Conservation (phyloP, 2,888 invertebrate species). For the Cerceris rybyensis region DNA sequence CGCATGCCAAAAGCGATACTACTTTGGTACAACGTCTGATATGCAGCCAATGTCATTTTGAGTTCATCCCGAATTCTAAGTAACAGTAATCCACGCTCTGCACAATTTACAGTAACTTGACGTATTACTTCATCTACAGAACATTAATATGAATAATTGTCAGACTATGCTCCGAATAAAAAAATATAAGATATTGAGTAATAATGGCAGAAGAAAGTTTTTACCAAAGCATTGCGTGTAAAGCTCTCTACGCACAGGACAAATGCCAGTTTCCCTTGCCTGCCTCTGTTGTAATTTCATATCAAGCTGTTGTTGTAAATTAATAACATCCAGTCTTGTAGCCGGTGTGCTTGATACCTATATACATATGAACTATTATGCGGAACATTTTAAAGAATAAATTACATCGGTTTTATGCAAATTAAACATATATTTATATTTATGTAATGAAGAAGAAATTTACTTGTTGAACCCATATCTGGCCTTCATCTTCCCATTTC, state of each 20-base stretch:
- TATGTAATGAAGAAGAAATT: not conserved
- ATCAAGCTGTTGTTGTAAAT: conserved; percentile 97
- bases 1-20: conserved; percentile 99
- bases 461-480: conserved; percentile 94
- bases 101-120: conserved; percentile 98
- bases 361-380: not conserved
- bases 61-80: conserved; percentile 97
- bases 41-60: conserved; percentile 97
- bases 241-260: conserved; percentile 95
- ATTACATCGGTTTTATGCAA: no score
- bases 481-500: conserved; percentile 97
- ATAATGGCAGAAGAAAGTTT: not conserved
- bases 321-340: conserved; percentile 96
- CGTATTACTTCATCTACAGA: conserved; percentile 90
- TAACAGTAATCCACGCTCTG: conserved; percentile 96
- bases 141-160: not conserved
- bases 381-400: no score
- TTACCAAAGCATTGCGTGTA: conserved; percentile 97
- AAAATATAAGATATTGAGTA: not conserved
- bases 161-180: not conserved
- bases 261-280: conserved; percentile 98
- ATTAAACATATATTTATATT: not conserved
- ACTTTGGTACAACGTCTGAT: conserved; percentile 97
- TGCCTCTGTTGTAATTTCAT: conserved; percentile 94
- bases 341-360: conserved; percentile 98